These are phyloP conservation scores for Taenaris catops DNA, from an alignment of 2,888 invertebrate species.

Conservation along the genomic window DNA sequence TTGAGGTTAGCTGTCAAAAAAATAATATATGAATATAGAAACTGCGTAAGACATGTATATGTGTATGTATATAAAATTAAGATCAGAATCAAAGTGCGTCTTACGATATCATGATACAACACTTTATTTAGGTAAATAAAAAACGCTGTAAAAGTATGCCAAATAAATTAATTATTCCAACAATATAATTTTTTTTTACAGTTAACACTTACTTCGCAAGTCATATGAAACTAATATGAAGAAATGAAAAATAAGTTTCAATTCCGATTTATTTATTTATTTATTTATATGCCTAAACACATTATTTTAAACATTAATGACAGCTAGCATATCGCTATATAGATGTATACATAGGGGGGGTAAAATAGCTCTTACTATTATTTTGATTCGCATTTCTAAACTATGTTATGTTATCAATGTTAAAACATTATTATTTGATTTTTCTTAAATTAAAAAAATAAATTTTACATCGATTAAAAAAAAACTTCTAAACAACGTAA, in stretches of 20 bases:
- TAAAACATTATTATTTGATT: slow-evolving; percentile 26
- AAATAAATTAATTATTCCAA: too few species aligned
- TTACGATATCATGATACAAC: too few species aligned
- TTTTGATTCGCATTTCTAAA: slow-evolving; percentile 26
- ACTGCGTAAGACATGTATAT: too few species aligned
- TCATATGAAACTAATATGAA: too few species aligned
- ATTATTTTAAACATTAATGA: slow-evolving; percentile 45
- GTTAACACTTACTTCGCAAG: too few species aligned
- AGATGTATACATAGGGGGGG: slow-evolving; percentile 28
- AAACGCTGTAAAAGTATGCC: too few species aligned
- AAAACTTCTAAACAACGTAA: slow-evolving; percentile 36
- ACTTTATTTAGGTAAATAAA: too few species aligned
- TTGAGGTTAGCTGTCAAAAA: too few species aligned
- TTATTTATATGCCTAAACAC: slow-evolving; percentile 60
- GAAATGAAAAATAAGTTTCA: slow-evolving; percentile 47
- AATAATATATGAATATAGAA: too few species aligned
- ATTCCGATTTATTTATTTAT: slow-evolving; percentile 69
- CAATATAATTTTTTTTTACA: too few species aligned
- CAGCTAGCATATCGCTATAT: slow-evolving; percentile 51
- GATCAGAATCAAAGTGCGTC: too few species aligned
- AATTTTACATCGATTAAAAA: slow-evolving; percentile 30
- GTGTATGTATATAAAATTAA: too few species aligned
- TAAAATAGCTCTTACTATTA: slow-evolving; percentile 30
- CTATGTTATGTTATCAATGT: slow-evolving; percentile 23
- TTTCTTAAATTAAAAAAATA: slow-evolving; percentile 24